phyloP scores from a whole-genome alignment of 2,113 vertebrate genomes.

The Sturnira hondurensis region DNA sequence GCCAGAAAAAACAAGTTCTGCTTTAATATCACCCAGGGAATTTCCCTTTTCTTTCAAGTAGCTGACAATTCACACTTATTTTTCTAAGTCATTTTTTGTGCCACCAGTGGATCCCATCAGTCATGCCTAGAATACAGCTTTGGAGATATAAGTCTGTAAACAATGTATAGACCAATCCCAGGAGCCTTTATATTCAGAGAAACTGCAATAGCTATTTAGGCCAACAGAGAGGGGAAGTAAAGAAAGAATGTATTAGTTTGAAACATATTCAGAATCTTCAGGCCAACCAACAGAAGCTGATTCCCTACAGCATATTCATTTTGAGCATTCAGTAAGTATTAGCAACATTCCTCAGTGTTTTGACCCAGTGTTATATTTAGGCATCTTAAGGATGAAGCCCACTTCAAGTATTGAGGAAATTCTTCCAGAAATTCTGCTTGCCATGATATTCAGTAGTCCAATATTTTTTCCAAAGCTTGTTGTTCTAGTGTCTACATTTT shows the following conservation, averaged over 20 bases:
- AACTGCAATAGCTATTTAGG: conserved; percentile 29
- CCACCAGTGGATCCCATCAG: conserved; percentile 13
- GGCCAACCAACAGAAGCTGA: conserved; percentile 12
- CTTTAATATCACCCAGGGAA: conserved; percentile 53
- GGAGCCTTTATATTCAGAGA: conserved; percentile 46
- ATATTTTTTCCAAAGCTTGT: conserved; percentile 23
- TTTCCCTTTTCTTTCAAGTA: conserved; percentile 57
- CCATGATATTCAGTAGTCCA: neutral
- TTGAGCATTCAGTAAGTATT: conserved; percentile 36
- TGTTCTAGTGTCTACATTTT: conserved; percentile 40
- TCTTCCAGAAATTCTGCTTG: conserved; percentile 27
- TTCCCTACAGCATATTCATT: conserved; percentile 39
- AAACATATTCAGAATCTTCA: conserved; percentile 51
- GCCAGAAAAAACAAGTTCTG: conserved; percentile 37
- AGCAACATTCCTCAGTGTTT: conserved; percentile 20
- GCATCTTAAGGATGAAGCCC: conserved; percentile 43
- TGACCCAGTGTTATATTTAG: conserved; percentile 21
- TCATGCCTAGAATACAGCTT: conserved; percentile 37
- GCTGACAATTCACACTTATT: conserved; percentile 45
- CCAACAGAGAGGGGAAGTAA: conserved; percentile 13
- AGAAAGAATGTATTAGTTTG: conserved; percentile 41
- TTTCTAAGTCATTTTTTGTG: conserved; percentile 54
- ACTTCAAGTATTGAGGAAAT: conserved; percentile 36
- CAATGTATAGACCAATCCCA: conserved; percentile 54
- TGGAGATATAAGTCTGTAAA: conserved; percentile 37